Evolutionary conservation across 2,888 invertebrate species (phyloP).

Genomic region (Gastrophysa polygoni): DNA sequence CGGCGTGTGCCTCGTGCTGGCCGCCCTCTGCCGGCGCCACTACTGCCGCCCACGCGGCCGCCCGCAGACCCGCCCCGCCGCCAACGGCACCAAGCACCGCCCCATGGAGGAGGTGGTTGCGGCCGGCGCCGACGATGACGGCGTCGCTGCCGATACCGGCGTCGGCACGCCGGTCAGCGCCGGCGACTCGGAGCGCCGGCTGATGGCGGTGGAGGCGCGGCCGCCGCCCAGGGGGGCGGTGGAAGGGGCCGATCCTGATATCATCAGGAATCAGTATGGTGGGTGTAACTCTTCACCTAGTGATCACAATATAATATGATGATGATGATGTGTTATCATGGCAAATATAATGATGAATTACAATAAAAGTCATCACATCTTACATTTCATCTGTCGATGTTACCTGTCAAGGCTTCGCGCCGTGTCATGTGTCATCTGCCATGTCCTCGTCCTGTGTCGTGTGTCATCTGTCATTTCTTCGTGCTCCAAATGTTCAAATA

Average conservation of each 20-base stretch:
- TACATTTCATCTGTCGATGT: too few relatives aligned
- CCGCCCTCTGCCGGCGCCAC: constrained; percentile 67
- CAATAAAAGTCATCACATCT: too few relatives aligned
- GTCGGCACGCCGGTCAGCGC: constrained; percentile 56
- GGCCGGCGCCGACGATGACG: constrained; percentile 54
- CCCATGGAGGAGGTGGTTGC: constrained; percentile 58
- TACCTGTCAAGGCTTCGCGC: too few relatives aligned
- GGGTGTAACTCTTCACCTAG: too few relatives aligned
- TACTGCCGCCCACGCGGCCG: constrained; percentile 45
- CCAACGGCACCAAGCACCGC: constrained; percentile 53
- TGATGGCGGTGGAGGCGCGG: constrained; percentile 46
- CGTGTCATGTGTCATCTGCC: too few relatives aligned
- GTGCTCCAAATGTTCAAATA: too few relatives aligned
- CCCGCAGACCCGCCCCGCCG: constrained; percentile 48
- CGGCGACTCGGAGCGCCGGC: constrained; percentile 47
- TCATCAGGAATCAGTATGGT: constrained; percentile 89
- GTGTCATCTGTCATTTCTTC: too few relatives aligned
- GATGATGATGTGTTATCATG: too few relatives aligned
- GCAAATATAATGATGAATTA: too few relatives aligned
- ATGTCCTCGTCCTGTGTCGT: too few relatives aligned
- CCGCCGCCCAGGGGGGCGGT: constrained; percentile 60
- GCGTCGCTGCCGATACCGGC: constrained; percentile 55
- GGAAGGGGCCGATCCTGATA: constrained; percentile 84
- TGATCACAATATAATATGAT: too few relatives aligned
- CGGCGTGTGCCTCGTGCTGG: constrained; percentile 77